Percentiles rank a stretch among this genome's conserved stretches.
Evolutionary conservation across 2,888 invertebrate genomes (phyloP).

Genomic region (Ochropleura plecta): DNA sequence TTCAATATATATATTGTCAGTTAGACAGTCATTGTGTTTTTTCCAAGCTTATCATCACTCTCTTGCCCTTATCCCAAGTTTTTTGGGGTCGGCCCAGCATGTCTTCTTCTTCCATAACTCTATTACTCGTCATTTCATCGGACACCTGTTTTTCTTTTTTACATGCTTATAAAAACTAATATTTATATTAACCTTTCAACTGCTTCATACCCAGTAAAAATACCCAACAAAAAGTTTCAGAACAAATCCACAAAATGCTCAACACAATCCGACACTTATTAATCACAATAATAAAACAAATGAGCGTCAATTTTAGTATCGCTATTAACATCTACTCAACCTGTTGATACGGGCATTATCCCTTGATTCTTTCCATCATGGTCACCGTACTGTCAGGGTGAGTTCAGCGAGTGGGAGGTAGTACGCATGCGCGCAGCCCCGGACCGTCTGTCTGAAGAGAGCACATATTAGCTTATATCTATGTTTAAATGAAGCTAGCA

Average conservation of each 20-base stretch:
- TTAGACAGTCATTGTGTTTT: not conserved
- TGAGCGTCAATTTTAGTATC: slow-evolving; percentile 33
- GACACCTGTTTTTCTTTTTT: too few species aligned
- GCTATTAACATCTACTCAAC: slow-evolving; percentile 57
- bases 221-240: not conserved
- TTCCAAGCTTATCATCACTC: not conserved
- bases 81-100: too few species aligned
- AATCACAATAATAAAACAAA: slow-evolving; percentile 14
- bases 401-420: slow-evolving; percentile 53
- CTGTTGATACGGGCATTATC: slow-evolving; percentile 68
- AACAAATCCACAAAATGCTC: not conserved
- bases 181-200: not conserved
- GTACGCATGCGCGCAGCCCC: slow-evolving; percentile 65
- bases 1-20: not conserved
- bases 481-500: slow-evolving; percentile 33
- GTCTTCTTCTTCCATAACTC: too few species aligned
- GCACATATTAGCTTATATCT: slow-evolving; percentile 56
- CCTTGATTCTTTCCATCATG: slow-evolving; percentile 20
- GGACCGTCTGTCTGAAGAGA: slow-evolving; percentile 65
- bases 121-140: too few species aligned
- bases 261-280: not conserved
- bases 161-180: not conserved
- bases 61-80: too few species aligned
- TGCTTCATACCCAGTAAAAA: not conserved
- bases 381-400: slow-evolving; percentile 62